Conservation (phyloP, 2,888 invertebrate species). For the Morpho achilles region DNA sequence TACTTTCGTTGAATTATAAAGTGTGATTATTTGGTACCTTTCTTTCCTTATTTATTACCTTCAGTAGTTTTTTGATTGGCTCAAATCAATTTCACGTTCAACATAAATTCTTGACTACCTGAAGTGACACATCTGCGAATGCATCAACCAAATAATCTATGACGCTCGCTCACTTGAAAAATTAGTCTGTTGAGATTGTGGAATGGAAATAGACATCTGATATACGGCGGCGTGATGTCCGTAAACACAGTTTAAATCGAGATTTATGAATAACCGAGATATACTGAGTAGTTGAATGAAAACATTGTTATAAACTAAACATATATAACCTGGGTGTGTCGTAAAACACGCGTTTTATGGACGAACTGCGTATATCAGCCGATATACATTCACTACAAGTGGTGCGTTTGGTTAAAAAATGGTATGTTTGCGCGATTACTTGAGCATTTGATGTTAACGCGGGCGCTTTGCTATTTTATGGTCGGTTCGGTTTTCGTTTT, state of each 20-base stretch:
- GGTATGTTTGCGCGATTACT: conserved; percentile 32
- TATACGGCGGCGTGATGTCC: conserved; percentile 45
- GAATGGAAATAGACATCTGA: conserved; percentile 58
- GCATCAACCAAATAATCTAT: conserved; percentile 34
- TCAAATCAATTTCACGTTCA: not conserved
- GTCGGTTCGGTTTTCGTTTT: conserved; percentile 10
- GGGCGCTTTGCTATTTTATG: conserved; percentile 9
- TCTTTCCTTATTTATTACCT: no score
- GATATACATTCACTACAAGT: conserved; percentile 36
- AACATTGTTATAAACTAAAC: conserved; percentile 55
- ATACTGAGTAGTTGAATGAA: conserved; percentile 55
- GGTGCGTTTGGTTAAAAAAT: conserved; percentile 36
- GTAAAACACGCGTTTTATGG: conserved; percentile 43
- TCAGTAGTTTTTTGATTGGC: no score
- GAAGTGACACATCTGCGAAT: conserved; percentile 10
- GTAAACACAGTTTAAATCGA: conserved; percentile 51
- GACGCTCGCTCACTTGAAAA: conserved; percentile 38
- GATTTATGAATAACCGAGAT: conserved; percentile 61
- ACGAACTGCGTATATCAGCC: conserved; percentile 31
- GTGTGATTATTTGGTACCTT: no score
- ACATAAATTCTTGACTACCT: not conserved
- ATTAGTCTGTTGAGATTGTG: conserved; percentile 42
- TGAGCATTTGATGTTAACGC: conserved; percentile 25
- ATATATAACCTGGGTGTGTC: conserved; percentile 28
- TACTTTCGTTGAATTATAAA: no score